These are phyloP conservation scores for Enoplosus armatus DNA, from an alignment of 2,797 vertebrate genomes.

Conservation along the genomic window DNA sequence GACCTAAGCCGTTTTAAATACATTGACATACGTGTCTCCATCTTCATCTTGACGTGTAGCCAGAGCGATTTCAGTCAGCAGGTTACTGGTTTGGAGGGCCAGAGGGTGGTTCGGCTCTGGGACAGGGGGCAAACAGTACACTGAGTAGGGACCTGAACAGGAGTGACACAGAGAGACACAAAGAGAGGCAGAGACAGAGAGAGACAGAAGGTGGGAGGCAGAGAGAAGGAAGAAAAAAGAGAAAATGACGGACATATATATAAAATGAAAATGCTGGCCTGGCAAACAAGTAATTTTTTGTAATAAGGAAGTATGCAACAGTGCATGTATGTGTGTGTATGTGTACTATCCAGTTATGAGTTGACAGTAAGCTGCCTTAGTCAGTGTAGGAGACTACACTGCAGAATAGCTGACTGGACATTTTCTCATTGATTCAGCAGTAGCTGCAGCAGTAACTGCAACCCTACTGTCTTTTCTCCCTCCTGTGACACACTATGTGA, in stretches of 20 bases:
- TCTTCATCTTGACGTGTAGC: slow-evolving; percentile 82
- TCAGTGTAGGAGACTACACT: slow-evolving; percentile 20
- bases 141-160: slow-evolving; percentile 48
- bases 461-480: background rate
- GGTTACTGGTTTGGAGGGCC: slow-evolving; percentile 42
- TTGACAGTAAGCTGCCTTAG: slow-evolving; percentile 51
- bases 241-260: background rate
- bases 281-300: background rate
- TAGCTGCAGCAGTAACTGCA: slow-evolving; percentile 16
- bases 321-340: background rate
- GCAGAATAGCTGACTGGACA: slow-evolving; percentile 60
- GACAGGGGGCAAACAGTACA: slow-evolving; percentile 33
- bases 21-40: slow-evolving; percentile 82
- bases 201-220: background rate
- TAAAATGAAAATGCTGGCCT: background rate
- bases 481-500: slow-evolving; percentile 1
- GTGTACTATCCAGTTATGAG: slow-evolving; percentile 5
- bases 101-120: slow-evolving; percentile 29
- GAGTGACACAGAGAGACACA: background rate
- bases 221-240: background rate
- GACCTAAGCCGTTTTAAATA: background rate
- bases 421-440: slow-evolving; percentile 48
- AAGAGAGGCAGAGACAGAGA: background rate
- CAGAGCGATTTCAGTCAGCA: slow-evolving; percentile 53
- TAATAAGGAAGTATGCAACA: slow-evolving; percentile 22